Evolutionary conservation across 2,113 vertebrate genomes (phyloP).

Genomic region (Ciconia boyciana): DNA sequence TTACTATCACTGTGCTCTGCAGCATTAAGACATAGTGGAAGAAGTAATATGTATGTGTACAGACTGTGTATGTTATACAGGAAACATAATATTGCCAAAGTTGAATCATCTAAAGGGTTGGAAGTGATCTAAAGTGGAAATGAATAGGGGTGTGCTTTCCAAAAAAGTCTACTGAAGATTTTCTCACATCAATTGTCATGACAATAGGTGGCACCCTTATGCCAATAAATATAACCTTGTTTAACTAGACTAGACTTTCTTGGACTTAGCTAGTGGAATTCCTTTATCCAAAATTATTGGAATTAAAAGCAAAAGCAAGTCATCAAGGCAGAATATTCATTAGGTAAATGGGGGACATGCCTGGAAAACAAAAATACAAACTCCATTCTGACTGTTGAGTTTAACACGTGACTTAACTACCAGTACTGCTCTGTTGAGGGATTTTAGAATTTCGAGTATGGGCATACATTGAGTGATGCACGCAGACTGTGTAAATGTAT

Average conservation of each 20-base stretch:
- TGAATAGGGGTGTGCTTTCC: neutral
- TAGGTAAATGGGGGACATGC: neutral
- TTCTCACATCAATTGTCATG: neutral
- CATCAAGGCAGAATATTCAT: neutral
- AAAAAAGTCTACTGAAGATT: neutral
- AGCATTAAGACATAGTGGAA: neutral
- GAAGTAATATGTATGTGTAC: neutral
- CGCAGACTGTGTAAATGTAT: neutral
- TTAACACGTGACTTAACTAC: neutral
- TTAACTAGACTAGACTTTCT: neutral
- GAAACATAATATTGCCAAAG: neutral
- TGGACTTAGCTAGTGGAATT: neutral
- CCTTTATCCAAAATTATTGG: neutral
- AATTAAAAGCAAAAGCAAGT: neutral
- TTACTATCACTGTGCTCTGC: neutral
- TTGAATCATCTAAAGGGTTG: neutral
- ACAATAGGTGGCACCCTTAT: conserved; percentile 57
- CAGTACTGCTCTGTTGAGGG: neutral
- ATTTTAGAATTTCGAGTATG: neutral
- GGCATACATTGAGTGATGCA: neutral
- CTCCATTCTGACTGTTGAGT: neutral
- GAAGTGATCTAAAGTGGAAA: neutral
- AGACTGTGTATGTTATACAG: neutral
- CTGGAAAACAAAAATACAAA: neutral
- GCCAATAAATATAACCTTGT: conserved; percentile 4